Evolutionary conservation across 2,888 invertebrate genomes (phyloP).

Genomic region (Diplolepis rosae): DNA sequence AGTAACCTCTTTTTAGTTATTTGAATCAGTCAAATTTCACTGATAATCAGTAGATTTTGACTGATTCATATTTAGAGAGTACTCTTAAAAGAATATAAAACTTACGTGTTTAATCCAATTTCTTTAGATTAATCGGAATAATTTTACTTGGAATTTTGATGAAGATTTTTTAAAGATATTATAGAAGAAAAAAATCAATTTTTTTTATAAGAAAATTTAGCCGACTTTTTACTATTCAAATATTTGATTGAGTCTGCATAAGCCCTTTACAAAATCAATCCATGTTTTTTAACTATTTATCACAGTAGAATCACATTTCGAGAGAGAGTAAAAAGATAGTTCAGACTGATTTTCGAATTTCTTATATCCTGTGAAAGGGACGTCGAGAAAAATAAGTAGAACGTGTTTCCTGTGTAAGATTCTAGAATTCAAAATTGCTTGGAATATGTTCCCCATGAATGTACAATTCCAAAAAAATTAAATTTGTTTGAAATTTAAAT

Average conservation of each 20-base stretch:
- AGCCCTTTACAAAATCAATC: not conserved
- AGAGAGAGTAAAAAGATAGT: not conserved
- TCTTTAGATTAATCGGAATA: no score
- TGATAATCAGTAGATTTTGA: no score
- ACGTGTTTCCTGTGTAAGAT: slow-evolving; percentile 20
- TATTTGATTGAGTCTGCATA: not conserved
- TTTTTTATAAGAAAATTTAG: not conserved
- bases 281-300: not conserved
- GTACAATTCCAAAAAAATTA: not conserved
- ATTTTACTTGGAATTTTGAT: no score
- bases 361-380: not conserved
- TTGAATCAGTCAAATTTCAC: no score
- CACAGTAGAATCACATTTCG: not conserved
- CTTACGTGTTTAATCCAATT: no score
- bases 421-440: not conserved
- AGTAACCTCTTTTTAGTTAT: no score
- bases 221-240: not conserved
- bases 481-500: no score
- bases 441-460: not conserved
- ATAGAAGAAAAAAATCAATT: no score
- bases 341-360: not conserved
- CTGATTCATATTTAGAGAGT: no score
- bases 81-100: no score
- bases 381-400: not conserved
- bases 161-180: no score